A percentile compares a stretch with the other conserved stretches of the same genome.
phyloP scores from a whole-genome alignment of 1,140 invertebrate genomes.

The Bombus affinis region DNA sequence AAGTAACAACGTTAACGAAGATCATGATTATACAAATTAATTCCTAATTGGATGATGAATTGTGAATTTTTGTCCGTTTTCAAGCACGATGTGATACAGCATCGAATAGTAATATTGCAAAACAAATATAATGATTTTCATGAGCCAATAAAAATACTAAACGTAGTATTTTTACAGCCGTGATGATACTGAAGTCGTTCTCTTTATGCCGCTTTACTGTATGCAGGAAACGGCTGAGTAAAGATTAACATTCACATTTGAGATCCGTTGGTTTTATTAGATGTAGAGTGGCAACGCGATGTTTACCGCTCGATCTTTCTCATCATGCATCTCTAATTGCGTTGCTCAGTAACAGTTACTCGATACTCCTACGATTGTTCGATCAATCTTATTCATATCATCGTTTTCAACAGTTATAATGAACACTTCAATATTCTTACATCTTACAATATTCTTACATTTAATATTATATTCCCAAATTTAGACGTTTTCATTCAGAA shows the following conservation, averaged over 20 bases:
- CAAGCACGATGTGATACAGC: no score
- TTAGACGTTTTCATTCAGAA: no score
- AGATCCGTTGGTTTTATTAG: constrained; percentile 36
- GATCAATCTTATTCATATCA: background rate
- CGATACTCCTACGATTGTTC: background rate
- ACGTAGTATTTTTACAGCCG: constrained; percentile 13
- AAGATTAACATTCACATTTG: constrained; percentile 29
- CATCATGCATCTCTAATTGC: constrained; percentile 1
- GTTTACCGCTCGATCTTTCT: constrained; percentile 24
- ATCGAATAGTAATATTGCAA: background rate
- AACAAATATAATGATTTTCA: background rate
- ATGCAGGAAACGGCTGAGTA: constrained; percentile 26
- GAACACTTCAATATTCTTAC: no score
- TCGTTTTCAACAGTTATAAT: background rate
- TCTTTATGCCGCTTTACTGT: constrained; percentile 44
- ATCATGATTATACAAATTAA: background rate
- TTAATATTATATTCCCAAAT: no score
- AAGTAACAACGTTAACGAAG: background rate
- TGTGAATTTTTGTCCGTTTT: background rate
- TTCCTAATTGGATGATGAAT: background rate
- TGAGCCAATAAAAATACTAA: constrained; percentile 1
- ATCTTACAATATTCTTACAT: no score
- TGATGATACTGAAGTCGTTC: constrained; percentile 38
- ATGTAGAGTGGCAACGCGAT: background rate
- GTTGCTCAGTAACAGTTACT: background rate